Base-by-base conservation (phyloP, 1,140 invertebrate species). In the Rhopalosiphum maidis region DNA sequence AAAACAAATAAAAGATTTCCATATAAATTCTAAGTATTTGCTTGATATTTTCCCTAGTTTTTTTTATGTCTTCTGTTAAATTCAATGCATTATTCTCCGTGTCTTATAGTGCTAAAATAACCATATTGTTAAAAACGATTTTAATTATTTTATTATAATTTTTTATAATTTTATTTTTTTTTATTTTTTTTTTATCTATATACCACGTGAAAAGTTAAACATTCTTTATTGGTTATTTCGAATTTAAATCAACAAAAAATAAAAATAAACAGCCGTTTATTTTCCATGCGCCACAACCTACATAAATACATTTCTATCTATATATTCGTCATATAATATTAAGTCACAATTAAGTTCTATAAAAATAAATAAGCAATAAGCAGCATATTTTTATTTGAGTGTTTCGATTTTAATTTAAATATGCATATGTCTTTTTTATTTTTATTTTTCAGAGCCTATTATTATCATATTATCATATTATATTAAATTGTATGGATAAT, bases 1-100 rank as follows among this genome's bases (percentile, higher is more conserved):
- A 22, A 51, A 48, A 87, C 86, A 48, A 87, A 87, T 87, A 87
- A 87, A 87, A 15, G 43, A 87, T 87, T 51, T 21, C 1, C 86
- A 30, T n/a, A 48, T 22, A 46, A 22, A 87, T 35, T 87, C 30
- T 87, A 41, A 86, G 41, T 86, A 43, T 86, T 86, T 86, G 41
- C 37, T 86, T 15, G 30, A 18, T 46, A 86, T 77, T 77, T 77
- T 77, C 60, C 1, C 15, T 77, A n/a, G 60, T 77, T 77, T 77
- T 77, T 60, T n/a, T 77, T 77, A 51, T 15, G 48, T 51, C 11
- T 77, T n/a, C 30, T 6, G 15, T n/a, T 15, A 15, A n/a, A 77
- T 77, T n/a, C 60, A n/a, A 77, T 77, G n/a, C 30, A 77, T 77
- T 77, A 77, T 77, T 35, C 5, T 18, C 60, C 15, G 15, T n/a